Evolutionary conservation across 2,113 vertebrate genomes (phyloP), one percentile per base, ranked within the genome.

Genomic region (Mobula birostris): DNA sequence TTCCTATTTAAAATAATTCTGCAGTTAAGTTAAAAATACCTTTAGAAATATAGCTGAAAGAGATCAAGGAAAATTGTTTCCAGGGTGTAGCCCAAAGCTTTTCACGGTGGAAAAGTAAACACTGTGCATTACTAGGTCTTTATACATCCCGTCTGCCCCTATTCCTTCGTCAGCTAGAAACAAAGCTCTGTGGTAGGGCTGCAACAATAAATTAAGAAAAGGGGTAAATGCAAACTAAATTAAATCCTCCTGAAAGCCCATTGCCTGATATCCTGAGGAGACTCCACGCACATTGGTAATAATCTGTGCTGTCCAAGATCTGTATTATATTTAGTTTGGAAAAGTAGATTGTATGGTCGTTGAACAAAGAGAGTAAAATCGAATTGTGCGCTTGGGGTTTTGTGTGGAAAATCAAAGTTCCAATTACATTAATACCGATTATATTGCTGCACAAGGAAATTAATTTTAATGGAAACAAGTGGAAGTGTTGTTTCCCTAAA

Each of bases 71-170:
- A 68, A 32, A 91, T 7, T 32, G 14, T 91, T 91, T 91, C 82
- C 82, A 87, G 27, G 29, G 8, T 58, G 48, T 56, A 19, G 27
- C 56, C 79, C 83, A 87, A 7, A 58, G 5, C 19, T 61, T 17
- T 68, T n/a, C 14, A 27, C 27, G n/a, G 85, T 88, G 87, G 87
- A 91, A 91, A 66, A 91, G 63, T 66, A 91, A 91, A 91, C 87
- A 61, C 2, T 21, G 9, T 11, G 14, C 4, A 29, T 88, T 5
- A 63, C 5, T 24, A 74, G 36, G 1, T 72, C 32, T 40, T 74
- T 48, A 93, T 15, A 36, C 70, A 74, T 93, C 12, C 91, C n/a
- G 11, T 9, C 36, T 56, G n/a, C 15, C 36, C 19, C 36, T 27
- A 93, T 24, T 12, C 32, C 48, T 93, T 48, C 2, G 68, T 40